A percentile compares a stretch with the other conserved stretches of the same genome.
Evolutionary conservation across 64 coral and sea anemone species (phyloP).

Genomic region (Stichodactyla helianthus): DNA sequence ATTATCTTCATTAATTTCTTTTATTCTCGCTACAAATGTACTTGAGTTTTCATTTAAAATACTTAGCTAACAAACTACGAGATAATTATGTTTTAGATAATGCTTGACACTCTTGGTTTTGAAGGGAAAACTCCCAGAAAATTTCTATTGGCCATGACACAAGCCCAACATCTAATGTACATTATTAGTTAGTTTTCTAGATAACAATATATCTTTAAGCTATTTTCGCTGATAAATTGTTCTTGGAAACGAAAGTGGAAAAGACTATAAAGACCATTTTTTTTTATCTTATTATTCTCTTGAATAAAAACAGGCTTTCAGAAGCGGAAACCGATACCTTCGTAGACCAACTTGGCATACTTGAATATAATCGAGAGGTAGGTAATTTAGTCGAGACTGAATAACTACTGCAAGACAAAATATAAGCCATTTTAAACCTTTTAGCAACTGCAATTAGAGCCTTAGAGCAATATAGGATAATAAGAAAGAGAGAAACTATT

Average conservation of each 20-base stretch:
- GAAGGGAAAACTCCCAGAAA: neutral
- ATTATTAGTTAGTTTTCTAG: neutral
- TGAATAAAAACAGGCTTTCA: neutral
- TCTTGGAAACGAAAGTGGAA: neutral
- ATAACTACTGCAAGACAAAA: neutral
- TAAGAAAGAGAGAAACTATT: neutral
- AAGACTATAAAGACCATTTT: neutral
- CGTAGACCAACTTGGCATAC: neutral
- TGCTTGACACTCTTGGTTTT: neutral
- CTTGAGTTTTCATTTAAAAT: neutral
- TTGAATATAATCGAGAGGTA: neutral
- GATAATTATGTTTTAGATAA: neutral
- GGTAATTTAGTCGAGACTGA: neutral
- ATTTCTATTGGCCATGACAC: neutral
- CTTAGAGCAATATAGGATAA: neutral
- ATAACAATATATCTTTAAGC: neutral
- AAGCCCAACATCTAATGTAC: neutral
- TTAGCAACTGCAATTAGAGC: neutral
- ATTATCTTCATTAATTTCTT: neutral
- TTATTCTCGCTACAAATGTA: neutral
- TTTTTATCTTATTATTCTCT: neutral
- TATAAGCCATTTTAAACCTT: neutral
- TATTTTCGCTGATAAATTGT: neutral
- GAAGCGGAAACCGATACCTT: neutral
- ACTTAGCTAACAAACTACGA: neutral